Conservation (phyloP, 2,888 invertebrate species). For the Hybos culiciformis region DNA sequence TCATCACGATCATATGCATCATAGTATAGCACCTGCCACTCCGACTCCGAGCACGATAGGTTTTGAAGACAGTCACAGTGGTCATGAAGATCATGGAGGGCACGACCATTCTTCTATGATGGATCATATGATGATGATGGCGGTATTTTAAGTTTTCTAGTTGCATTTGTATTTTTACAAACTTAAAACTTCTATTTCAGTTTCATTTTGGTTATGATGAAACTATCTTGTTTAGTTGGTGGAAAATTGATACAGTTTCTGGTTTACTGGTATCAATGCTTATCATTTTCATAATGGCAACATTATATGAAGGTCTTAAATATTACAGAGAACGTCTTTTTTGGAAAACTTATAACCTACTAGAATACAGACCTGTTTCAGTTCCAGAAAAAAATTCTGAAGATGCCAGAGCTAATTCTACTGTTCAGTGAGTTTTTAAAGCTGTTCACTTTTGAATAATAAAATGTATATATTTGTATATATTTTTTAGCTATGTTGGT, state of each 20-base stretch:
- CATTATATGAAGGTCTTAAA: conserved; percentile 80
- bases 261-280: conserved; percentile 82
- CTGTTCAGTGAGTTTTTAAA: conserved; percentile 66
- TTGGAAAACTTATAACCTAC: conserved; percentile 73
- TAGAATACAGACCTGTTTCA: conserved; percentile 76
- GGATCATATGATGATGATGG: conserved; percentile 36
- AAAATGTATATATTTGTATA: neutral
- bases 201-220: conserved; percentile 69
- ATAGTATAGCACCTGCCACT: conserved; percentile 8
- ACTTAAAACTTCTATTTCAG: conserved; percentile 34
- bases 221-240: conserved; percentile 67
- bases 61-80: conserved; percentile 12
- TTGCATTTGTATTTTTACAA: neutral
- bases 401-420: conserved; percentile 52
- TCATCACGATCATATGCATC: conserved; percentile 16
- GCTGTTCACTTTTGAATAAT: neutral
- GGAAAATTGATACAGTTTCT: conserved; percentile 59
- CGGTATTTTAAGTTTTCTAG: conserved; percentile 24
- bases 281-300: conserved; percentile 80
- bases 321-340: conserved; percentile 64
- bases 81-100: conserved; percentile 16
- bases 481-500: conserved; percentile 45
- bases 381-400: conserved; percentile 51
- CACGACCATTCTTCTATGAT: conserved; percentile 16
- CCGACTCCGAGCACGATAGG: conserved; percentile 13